Evolutionary conservation across 2,888 invertebrate genomes (phyloP).

Genomic region (Pyrochroa serraticornis): DNA sequence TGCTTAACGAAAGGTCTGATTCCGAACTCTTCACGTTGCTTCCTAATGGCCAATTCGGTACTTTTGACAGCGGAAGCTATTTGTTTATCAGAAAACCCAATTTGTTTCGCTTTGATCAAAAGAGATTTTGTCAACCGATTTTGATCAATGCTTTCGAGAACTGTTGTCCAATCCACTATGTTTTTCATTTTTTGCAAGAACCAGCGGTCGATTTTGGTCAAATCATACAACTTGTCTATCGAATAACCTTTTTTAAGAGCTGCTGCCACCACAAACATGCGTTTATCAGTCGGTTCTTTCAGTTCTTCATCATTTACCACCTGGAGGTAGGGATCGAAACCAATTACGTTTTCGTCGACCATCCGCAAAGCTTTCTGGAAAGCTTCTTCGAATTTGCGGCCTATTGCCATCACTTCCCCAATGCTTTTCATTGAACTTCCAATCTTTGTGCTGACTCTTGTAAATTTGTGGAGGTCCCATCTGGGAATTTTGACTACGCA

Average conservation of each 20-base stretch:
- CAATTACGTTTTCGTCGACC: conserved; percentile 93
- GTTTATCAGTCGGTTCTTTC: conserved; percentile 92
- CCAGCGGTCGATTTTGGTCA: conserved; percentile 98
- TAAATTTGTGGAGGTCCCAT: conserved; percentile 97
- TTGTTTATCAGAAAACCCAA: conserved; percentile 97
- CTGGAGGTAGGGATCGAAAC: conserved; percentile 90
- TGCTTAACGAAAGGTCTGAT: conserved; percentile 91
- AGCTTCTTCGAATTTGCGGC: conserved; percentile 97
- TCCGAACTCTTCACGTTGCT: conserved; percentile 74
- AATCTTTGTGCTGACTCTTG: conserved; percentile 93
- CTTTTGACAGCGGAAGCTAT: conserved; percentile 87
- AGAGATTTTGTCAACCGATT: conserved; percentile 67
- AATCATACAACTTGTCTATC: conserved; percentile 83
- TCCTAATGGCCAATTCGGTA: conserved; percentile 83
- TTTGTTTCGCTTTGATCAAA: conserved; percentile 83
- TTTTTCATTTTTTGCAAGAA: conserved; percentile 94
- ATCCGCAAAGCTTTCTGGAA: conserved; percentile 98
- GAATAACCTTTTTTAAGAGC: conserved; percentile 83
- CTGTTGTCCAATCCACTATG: conserved; percentile 76
- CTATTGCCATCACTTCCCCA: conserved; percentile 99
- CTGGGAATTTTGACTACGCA: conserved; percentile 99
- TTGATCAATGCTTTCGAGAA: conserved; percentile 70
- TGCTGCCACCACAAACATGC: conserved; percentile 96
- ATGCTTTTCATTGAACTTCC: conserved; percentile 99
- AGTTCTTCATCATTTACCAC: conserved; percentile 82